Percentiles rank a stretch among this genome's conserved stretches.
These are phyloP conservation scores for Amniataba percoides DNA, from an alignment of 2,797 vertebrate genomes.

Conservation along the genomic window DNA sequence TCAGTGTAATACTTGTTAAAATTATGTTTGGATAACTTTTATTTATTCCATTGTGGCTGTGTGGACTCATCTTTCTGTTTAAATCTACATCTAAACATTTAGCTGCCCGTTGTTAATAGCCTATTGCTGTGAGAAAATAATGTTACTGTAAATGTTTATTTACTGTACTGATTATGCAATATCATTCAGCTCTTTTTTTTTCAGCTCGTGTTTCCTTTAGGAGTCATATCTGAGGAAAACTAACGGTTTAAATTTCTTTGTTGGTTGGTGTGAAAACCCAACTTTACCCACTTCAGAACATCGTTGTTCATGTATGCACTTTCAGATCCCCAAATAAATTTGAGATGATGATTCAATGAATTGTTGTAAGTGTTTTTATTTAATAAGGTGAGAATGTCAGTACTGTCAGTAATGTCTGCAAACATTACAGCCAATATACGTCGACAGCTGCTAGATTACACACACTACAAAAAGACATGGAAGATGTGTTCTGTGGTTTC, in stretches of 20 bases:
- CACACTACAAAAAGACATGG: not conserved
- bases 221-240: constrained; percentile 50
- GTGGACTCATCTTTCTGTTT: constrained; percentile 47
- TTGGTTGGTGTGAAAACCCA: constrained; percentile 63
- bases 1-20: constrained; percentile 37
- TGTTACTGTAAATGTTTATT: constrained; percentile 66
- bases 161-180: constrained; percentile 73
- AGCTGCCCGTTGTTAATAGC: constrained; percentile 50
- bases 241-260: constrained; percentile 44
- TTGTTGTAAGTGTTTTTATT: constrained; percentile 32
- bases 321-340: constrained; percentile 77
- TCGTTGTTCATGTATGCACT: constrained; percentile 74
- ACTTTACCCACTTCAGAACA: constrained; percentile 62
- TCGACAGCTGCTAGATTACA: not conserved
- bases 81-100: constrained; percentile 42
- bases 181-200: constrained; percentile 49
- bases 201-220: constrained; percentile 53
- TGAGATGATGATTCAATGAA: constrained; percentile 43
- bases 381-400: constrained; percentile 2
- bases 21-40: constrained; percentile 53
- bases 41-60: constrained; percentile 42
- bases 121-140: constrained; percentile 59
- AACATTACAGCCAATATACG: not conserved
- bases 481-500: too few relatives aligned
- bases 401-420: not conserved